Evolutionary conservation across 2,113 vertebrate species (phyloP).

Genomic region (Tichodroma muraria): DNA sequence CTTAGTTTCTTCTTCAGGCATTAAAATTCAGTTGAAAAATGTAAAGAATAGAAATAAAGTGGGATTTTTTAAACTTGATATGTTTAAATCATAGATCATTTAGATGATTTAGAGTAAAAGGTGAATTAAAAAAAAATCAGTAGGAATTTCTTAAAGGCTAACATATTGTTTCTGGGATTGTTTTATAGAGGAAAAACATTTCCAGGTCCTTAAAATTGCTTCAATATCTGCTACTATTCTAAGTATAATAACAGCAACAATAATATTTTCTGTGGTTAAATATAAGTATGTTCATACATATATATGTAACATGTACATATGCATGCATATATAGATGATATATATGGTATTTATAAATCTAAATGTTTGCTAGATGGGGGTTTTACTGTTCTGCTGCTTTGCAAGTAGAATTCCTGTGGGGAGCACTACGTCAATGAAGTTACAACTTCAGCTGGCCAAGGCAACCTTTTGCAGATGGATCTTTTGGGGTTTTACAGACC

Average conservation of each 20-base stretch:
- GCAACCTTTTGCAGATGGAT: neutral
- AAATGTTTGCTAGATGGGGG: neutral
- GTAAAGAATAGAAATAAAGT: neutral
- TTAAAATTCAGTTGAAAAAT: neutral
- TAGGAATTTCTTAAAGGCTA: neutral
- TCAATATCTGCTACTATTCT: neutral
- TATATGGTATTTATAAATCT: neutral
- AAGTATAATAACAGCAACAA: neutral
- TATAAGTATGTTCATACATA: neutral
- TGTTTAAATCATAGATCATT: no score
- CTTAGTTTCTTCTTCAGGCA: neutral
- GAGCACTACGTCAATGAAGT: neutral
- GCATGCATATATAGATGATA: neutral
- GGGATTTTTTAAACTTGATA: neutral
- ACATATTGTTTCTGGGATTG: neutral
- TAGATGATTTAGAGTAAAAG: neutral
- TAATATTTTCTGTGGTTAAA: neutral
- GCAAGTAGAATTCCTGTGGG: neutral
- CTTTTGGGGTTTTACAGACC: neutral
- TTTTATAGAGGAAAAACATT: neutral
- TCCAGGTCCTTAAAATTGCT: neutral
- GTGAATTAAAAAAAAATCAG: neutral
- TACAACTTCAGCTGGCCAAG: neutral
- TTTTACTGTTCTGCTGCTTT: neutral
- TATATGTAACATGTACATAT: neutral